phyloP scores from a whole-genome alignment of 2,113 vertebrate genomes.

The Aleadryas rufinucha region DNA sequence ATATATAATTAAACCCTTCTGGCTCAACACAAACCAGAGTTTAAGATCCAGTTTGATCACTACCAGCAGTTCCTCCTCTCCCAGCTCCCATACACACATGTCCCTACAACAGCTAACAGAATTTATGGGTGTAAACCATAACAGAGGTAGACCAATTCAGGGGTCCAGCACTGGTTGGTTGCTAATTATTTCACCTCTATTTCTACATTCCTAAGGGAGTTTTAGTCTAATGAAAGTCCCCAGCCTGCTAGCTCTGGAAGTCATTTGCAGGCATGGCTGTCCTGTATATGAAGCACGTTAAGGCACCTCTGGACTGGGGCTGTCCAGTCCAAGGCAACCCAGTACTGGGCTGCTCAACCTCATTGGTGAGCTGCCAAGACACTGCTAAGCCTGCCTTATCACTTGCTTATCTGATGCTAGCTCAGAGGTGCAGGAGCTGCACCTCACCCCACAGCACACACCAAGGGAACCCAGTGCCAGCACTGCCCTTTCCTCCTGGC shows the following conservation, averaged over 20 bases:
- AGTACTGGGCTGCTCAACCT: neutral
- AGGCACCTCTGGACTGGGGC: neutral
- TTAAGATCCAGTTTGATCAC: neutral
- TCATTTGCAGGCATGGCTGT: neutral
- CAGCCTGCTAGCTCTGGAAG: neutral
- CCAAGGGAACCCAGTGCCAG: neutral
- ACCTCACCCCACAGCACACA: neutral
- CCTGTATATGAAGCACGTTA: fast-evolving
- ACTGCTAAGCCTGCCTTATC: neutral
- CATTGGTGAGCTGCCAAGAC: neutral
- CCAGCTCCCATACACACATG: fast-evolving
- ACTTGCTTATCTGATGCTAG: neutral
- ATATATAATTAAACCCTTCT: neutral
- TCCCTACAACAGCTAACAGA: neutral
- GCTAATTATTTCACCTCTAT: neutral
- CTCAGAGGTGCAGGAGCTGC: neutral
- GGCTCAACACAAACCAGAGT: neutral
- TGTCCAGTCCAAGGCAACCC: neutral
- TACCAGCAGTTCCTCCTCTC: neutral
- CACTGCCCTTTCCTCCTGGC: neutral
- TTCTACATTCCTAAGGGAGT: neutral
- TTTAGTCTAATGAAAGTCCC: neutral
- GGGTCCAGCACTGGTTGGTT: neutral
- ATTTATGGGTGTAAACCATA: neutral
- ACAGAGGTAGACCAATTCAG: neutral